Percentiles rank a stretch among this genome's conserved stretches.
These are phyloP conservation scores for Zootoca vivipara DNA, from an alignment of 2,113 vertebrate species.

Conservation along the genomic window DNA sequence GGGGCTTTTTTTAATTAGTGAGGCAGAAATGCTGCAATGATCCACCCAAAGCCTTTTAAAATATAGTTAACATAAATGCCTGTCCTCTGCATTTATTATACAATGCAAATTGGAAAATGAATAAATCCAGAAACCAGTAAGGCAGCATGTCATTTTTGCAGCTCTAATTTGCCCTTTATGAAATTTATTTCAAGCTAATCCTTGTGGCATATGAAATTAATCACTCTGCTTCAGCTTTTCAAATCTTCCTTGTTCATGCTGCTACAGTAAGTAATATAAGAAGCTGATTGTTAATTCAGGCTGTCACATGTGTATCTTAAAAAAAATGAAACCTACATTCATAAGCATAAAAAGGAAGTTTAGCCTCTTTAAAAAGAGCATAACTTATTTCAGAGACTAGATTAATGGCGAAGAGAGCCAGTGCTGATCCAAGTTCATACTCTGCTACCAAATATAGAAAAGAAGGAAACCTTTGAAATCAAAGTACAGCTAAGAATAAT, in stretches of 20 bases:
- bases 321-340: constrained; percentile 37
- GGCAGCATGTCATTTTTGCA: not conserved
- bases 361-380: constrained; percentile 38
- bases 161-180: not conserved
- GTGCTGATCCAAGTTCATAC: constrained; percentile 55
- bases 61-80: not conserved
- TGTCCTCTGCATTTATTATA: constrained; percentile 13
- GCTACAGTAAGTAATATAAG: constrained; percentile 20
- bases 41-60: not conserved
- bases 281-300: constrained; percentile 7
- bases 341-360: constrained; percentile 53
- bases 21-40: not conserved
- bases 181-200: constrained; percentile 13
- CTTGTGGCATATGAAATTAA: constrained; percentile 28
- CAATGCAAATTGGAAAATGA: constrained; percentile 40
- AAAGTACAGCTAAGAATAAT: constrained; percentile 72
- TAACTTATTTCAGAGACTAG: constrained; percentile 12
- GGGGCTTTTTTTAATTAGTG: not conserved
- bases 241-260: not conserved
- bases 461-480: constrained; percentile 73
- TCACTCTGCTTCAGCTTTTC: constrained; percentile 2
- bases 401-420: constrained; percentile 40
- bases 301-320: constrained; percentile 37
- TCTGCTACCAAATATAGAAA: constrained; percentile 65
- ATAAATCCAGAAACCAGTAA: constrained; percentile 24